A percentile compares a stretch with the other conserved stretches of the same genome.
phyloP scores from a whole-genome alignment of 2,888 invertebrate genomes.

The Stictocephala bisonia region DNA sequence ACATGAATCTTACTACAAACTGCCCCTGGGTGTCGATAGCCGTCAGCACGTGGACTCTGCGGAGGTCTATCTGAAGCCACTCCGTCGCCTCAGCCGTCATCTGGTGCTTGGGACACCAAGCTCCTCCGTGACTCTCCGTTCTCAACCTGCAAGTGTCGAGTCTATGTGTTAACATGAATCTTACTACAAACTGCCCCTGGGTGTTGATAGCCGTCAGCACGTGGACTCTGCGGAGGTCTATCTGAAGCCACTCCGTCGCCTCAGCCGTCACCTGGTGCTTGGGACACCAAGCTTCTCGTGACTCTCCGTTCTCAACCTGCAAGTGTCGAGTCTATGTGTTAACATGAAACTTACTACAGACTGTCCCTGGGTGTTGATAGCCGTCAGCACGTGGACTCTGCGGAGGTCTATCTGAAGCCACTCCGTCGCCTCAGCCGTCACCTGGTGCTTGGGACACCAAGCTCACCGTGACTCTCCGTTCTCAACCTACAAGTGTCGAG shows the following conservation, averaged over 20 bases:
- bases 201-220: constrained; percentile 84
- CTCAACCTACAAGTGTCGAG: constrained; percentile 81
- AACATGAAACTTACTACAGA: too few species aligned
- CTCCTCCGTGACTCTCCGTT: constrained; percentile 87
- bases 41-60: constrained; percentile 82
- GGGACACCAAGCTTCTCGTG: constrained; percentile 96
- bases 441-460: constrained; percentile 89
- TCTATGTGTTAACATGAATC: too few species aligned
- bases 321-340: too few species aligned
- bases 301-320: constrained; percentile 83
- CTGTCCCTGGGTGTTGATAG: constrained; percentile 86
- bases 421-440: constrained; percentile 80
- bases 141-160: constrained; percentile 72
- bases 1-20: too few species aligned
- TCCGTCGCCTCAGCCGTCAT: constrained; percentile 81
- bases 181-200: constrained; percentile 93
- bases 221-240: constrained; percentile 81
- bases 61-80: constrained; percentile 85
- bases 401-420: constrained; percentile 86
- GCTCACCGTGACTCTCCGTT: constrained; percentile 88
- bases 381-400: constrained; percentile 83
- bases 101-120: constrained; percentile 90
- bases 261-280: constrained; percentile 81
- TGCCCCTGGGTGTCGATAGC: constrained; percentile 87
- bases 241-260: constrained; percentile 81